Percentiles rank a stretch among this genome's conserved stretches.
phyloP scores from a whole-genome alignment of 2,888 invertebrate species.

The Ligdia adustata region DNA sequence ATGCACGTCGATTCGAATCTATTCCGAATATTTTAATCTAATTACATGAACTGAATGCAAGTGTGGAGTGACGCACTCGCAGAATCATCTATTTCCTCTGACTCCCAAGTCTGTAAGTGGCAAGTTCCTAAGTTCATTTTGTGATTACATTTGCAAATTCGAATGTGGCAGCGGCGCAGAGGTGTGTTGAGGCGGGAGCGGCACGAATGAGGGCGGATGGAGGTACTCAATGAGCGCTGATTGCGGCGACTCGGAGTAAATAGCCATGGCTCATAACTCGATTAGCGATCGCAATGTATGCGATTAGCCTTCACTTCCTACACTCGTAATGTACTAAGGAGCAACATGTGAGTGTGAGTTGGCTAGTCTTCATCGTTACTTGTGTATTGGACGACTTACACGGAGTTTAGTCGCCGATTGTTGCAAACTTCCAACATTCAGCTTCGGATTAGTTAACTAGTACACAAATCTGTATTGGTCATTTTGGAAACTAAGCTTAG shows the following conservation, averaged over 20 bases:
- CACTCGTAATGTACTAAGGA: conserved; percentile 5
- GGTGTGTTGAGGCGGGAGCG: conserved; percentile 4
- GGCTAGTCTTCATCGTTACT: conserved; percentile 12
- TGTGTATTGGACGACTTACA: conserved; percentile 14
- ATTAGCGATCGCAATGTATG: conserved; percentile 42
- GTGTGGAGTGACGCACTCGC: not conserved
- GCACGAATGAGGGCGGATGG: conserved; percentile 9
- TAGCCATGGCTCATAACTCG: conserved; percentile 41
- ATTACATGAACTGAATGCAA: not conserved
- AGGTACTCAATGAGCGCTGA: conserved; percentile 50
- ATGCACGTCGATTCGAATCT: no score
- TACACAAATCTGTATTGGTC: not conserved
- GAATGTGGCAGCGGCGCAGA: conserved; percentile 31
- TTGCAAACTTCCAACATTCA: conserved; percentile 1
- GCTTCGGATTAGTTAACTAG: conserved; percentile 4
- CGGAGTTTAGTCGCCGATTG: conserved; percentile 6
- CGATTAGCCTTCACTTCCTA: conserved; percentile 35
- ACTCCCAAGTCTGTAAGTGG: conserved; percentile 15
- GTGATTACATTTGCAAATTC: conserved; percentile 46
- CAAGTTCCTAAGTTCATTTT: conserved; percentile 31
- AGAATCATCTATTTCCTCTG: conserved; percentile 10
- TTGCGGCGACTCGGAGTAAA: conserved; percentile 42
- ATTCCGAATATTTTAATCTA: no score
- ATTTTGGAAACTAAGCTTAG: no score
- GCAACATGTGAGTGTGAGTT: conserved; percentile 9